Evolutionary conservation across 2,113 vertebrate species (phyloP).

Genomic region (Glaucidium brasilianum): DNA sequence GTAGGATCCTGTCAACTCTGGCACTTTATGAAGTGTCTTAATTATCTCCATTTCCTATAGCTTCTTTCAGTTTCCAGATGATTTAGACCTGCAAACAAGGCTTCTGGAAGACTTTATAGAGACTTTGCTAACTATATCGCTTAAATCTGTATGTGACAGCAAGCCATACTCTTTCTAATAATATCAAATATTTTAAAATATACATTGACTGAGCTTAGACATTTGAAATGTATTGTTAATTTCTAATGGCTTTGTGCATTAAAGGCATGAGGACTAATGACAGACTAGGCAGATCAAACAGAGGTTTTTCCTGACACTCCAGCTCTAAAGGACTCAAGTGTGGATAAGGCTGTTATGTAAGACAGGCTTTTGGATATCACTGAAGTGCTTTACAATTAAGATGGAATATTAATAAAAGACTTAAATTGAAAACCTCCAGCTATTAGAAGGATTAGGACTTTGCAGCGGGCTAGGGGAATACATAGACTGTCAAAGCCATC

Average conservation of each 20-base stretch:
- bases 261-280: background rate
- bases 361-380: conserved; percentile 36
- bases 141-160: background rate
- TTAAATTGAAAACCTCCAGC: conserved; percentile 47
- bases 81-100: background rate
- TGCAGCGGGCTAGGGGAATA: background rate
- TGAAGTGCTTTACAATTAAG: conserved; percentile 60
- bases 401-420: conserved; percentile 66
- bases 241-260: conserved; percentile 3
- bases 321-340: conserved; percentile 34
- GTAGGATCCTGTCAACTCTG: background rate
- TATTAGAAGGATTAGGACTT: conserved; percentile 66
- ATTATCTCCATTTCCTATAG: background rate
- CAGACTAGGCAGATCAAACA: conserved; percentile 26
- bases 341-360: conserved; percentile 64
- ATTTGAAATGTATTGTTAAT: background rate
- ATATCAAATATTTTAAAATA: conserved; percentile 1
- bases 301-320: conserved; percentile 10
- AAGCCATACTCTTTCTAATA: conserved; percentile 13
- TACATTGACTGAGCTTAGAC: background rate
- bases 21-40: background rate
- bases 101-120: background rate
- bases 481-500: conserved; percentile 5
- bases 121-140: background rate
- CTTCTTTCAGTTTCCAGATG: background rate